Conservation (phyloP, 2,888 invertebrate species). For the Liodrosophila aerea region DNA sequence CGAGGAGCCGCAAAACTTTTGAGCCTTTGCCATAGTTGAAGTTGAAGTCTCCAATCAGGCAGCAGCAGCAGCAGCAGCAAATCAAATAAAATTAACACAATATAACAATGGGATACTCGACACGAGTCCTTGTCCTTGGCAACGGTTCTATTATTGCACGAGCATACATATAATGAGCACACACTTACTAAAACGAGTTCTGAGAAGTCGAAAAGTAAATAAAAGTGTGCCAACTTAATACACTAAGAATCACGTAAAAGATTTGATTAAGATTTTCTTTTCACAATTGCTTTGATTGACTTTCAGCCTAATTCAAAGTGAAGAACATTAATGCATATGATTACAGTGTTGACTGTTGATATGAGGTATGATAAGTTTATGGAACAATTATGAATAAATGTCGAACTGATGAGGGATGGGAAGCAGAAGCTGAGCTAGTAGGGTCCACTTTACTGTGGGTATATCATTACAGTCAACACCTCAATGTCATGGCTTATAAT, state of each 20-base stretch:
- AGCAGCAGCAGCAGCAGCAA: no score
- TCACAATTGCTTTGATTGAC: no score
- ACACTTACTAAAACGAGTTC: neutral
- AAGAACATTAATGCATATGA: no score
- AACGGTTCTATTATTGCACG: slow-evolving; percentile 3
- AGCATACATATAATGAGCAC: neutral
- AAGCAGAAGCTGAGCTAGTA: neutral
- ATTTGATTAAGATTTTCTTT: neutral
- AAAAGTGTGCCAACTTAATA: neutral
- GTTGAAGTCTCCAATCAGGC: slow-evolving; percentile 31
- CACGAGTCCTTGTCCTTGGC: slow-evolving; percentile 22
- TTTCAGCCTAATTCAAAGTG: no score
- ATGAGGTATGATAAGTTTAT: no score
- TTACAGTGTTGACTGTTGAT: no score
- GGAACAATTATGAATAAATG: no score
- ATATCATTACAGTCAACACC: no score
- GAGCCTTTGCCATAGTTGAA: slow-evolving; percentile 17
- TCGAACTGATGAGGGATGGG: no score
- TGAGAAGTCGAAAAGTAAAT: neutral
- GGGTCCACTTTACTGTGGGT: slow-evolving; percentile 4
- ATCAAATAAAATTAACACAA: slow-evolving; percentile 51
- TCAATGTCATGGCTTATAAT: no score
- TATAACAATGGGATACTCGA: slow-evolving; percentile 37
- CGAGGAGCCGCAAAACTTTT: slow-evolving; percentile 19
- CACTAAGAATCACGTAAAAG: neutral